phyloP scores from a whole-genome alignment of 2,113 vertebrate species.

The Odobenus rosmarus region DNA sequence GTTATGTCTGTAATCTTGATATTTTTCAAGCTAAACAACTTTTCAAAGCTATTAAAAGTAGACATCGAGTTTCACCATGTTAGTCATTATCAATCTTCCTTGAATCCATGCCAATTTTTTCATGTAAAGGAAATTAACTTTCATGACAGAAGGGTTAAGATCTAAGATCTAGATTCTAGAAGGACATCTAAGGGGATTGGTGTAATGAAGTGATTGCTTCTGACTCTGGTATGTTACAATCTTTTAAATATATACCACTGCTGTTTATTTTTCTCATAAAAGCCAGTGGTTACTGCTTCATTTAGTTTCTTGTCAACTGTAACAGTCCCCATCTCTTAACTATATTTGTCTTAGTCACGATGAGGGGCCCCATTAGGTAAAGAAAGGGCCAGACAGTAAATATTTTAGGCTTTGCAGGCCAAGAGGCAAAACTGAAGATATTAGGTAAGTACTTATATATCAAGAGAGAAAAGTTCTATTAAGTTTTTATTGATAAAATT shows the following conservation, averaged over 20 bases:
- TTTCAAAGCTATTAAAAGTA: background rate
- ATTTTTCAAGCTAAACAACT: conserved; percentile 1
- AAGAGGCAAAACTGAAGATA: background rate
- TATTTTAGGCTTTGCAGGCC: background rate
- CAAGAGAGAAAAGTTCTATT: background rate
- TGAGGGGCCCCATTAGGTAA: background rate
- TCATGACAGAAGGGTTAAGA: background rate
- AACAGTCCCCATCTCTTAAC: background rate
- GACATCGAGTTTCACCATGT: background rate
- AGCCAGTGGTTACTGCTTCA: background rate
- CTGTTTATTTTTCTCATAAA: conserved; percentile 18
- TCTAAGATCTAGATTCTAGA: background rate
- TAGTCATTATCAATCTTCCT: background rate
- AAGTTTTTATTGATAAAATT: background rate
- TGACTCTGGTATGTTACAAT: background rate
- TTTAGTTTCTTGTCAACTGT: conserved; percentile 25
- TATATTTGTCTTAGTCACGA: conserved; percentile 31
- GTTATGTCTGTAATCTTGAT: background rate
- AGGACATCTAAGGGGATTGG: background rate
- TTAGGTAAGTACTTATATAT: background rate
- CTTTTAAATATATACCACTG: conserved; percentile 26
- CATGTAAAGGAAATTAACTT: conserved; percentile 19
- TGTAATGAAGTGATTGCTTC: background rate
- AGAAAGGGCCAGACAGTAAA: background rate
- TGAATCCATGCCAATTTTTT: background rate